Evolutionary conservation across 2,113 vertebrate species (phyloP), one percentile per base, ranked within the genome.

Genomic region (Carollia perspicillata): DNA sequence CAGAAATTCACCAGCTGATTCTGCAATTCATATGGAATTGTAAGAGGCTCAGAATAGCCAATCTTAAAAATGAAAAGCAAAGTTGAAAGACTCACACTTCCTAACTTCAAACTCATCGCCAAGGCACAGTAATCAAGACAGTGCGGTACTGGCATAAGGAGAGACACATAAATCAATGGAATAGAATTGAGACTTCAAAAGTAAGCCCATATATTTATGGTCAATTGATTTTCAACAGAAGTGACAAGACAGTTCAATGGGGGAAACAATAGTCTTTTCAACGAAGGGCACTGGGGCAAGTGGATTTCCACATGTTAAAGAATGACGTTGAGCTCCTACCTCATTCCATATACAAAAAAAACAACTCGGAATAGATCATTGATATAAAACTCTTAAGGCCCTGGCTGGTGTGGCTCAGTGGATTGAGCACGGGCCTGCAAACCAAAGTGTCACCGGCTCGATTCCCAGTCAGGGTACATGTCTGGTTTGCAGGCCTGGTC

Each of bases 1-100:
- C 33, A 84, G 44, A 65, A 66, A 75, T 83, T 75, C 47, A 75
- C 55, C 75, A 86, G 66, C 35, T 42, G 6, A 66, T 84, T 75
- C 42, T 84, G 75, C n/a, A 84, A 84, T 66, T 65, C 10, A 49
- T 92, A 42, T 84, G 63, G 40, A 69, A 85, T 42, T 71, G 44
- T 71, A 69, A 78, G 20, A 65, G 55, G 51, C 44, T 90, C n/a
- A 28, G 26, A 92, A 92, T 66, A 77, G 44, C 14, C 35, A 79
- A 77, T 35, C 42, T 90, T 90, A 35, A 85, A 94, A 79, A 72
- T 63, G 33, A 90, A 84, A 20, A 94, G 40, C n/a, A 86, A 49
- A 80, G 9, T 80, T 86, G 44, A 55, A 63, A 44, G 65, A 35
- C 23, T 35, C 51, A 49, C 33, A 47, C 23, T 83, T 72, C 33